These are phyloP conservation scores for Cynoglossus semilaevis DNA, from an alignment of 2,113 vertebrate genomes.

Conservation along the genomic window DNA sequence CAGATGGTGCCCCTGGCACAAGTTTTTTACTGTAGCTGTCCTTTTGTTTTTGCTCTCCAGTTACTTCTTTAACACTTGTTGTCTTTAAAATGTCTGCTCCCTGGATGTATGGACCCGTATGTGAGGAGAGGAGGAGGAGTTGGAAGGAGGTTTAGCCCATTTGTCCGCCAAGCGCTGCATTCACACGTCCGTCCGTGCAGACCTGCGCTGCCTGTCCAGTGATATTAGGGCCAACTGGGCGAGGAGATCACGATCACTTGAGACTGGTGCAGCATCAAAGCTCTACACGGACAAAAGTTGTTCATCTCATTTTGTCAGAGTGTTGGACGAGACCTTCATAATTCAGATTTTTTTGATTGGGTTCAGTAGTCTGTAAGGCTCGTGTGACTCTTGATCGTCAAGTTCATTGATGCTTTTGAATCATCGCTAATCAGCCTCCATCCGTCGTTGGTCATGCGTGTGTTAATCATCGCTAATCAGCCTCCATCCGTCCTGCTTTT, in stretches of 20 bases:
- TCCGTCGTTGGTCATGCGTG: too few species aligned
- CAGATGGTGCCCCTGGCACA: constrained; percentile 67
- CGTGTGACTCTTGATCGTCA: too few species aligned
- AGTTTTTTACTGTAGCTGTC: constrained; percentile 36
- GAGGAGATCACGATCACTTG: constrained; percentile 16
- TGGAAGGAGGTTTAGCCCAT: constrained; percentile 28
- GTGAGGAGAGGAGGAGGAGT: constrained; percentile 48
- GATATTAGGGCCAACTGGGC: constrained; percentile 39
- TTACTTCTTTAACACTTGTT: constrained; percentile 35
- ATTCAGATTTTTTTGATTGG: background rate
- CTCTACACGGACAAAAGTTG: constrained; percentile 1
- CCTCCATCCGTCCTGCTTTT: too few species aligned
- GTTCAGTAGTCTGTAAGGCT: too few species aligned
- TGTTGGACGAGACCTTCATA: background rate
- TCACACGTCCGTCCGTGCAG: constrained; percentile 29
- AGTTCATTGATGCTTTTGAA: too few species aligned
- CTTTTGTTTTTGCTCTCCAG: constrained; percentile 49
- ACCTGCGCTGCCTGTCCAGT: constrained; percentile 43
- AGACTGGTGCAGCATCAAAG: constrained; percentile 32
- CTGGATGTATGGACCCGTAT: constrained; percentile 41
- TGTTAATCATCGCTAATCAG: too few species aligned
- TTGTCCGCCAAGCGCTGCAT: constrained; percentile 31
- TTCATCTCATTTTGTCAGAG: background rate
- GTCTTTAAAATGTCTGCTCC: constrained; percentile 42
- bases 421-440: too few species aligned